Evolutionary conservation across 2,888 invertebrate species (phyloP).

Genomic region (Clanis bilineata): DNA sequence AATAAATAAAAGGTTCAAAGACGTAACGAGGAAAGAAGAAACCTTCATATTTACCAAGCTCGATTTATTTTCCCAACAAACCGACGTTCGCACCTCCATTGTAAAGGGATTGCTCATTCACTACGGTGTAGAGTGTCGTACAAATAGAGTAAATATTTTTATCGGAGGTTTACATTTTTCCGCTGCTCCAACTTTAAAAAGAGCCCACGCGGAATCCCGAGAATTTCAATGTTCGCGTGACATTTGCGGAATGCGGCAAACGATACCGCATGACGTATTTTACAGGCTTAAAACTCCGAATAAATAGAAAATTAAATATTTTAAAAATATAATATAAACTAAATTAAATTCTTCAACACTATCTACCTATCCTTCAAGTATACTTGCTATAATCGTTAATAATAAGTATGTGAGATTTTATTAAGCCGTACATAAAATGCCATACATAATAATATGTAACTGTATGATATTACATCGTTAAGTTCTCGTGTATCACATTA

Average conservation of each 20-base stretch:
- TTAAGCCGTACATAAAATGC: too few species aligned
- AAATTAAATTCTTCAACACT: too few species aligned
- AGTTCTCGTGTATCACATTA: too few species aligned
- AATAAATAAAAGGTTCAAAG: background rate
- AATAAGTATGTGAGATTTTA: too few species aligned
- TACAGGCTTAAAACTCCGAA: too few species aligned
- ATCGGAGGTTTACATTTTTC: background rate
- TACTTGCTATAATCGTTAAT: too few species aligned
- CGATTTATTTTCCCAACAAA: background rate
- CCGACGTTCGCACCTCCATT: background rate
- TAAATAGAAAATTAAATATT: too few species aligned
- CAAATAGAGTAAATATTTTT: background rate
- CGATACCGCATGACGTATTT: too few species aligned
- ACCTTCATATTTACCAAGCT: background rate
- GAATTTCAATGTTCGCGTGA: background rate
- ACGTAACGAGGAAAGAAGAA: background rate
- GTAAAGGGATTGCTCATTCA: background rate
- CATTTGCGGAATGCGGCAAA: background rate
- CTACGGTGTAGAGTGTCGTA: background rate
- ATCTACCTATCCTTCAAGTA: too few species aligned
- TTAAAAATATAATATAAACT: too few species aligned
- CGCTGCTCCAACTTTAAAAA: background rate
- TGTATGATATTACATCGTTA: too few species aligned
- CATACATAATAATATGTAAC: too few species aligned
- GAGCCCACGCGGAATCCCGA: background rate